Conservation (phyloP, 2,797 vertebrate genomes). For the Chiloscyllium punctatum region DNA sequence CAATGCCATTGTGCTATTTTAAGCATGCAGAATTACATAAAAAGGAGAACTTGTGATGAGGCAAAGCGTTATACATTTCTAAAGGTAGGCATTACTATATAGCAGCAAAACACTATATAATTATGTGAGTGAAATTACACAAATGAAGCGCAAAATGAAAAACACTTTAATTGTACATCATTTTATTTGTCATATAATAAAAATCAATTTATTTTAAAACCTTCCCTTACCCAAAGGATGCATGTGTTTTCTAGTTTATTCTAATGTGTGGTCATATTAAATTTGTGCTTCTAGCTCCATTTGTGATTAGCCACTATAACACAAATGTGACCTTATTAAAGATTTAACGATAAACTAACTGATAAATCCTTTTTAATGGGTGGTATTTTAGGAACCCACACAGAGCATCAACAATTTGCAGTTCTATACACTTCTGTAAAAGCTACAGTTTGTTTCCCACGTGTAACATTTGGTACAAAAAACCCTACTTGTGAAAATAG, state of each 20-base stretch:
- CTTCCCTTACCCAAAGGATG: neutral
- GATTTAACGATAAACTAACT: neutral
- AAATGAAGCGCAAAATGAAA: neutral
- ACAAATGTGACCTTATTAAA: neutral
- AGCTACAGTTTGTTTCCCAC: neutral
- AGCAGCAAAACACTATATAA: neutral
- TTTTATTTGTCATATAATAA: conserved; percentile 34
- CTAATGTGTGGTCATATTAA: conserved; percentile 15
- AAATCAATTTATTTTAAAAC: conserved; percentile 15
- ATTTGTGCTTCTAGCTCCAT: conserved; percentile 24
- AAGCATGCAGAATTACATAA: neutral
- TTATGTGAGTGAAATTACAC: neutral
- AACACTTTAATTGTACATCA: conserved; percentile 6
- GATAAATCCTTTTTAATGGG: neutral
- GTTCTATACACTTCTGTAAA: neutral
- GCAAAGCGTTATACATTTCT: neutral
- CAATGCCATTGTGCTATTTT: neutral
- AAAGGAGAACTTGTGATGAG: neutral
- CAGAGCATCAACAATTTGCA: neutral
- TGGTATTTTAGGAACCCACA: neutral
- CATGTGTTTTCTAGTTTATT: neutral
- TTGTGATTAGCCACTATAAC: neutral
- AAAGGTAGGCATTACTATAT: neutral
- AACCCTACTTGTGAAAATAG: conserved; percentile 15
- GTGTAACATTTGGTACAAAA: neutral